These are phyloP conservation scores for Drosophila engyochracea DNA, from an alignment of 2,888 invertebrate genomes.

Conservation along the genomic window DNA sequence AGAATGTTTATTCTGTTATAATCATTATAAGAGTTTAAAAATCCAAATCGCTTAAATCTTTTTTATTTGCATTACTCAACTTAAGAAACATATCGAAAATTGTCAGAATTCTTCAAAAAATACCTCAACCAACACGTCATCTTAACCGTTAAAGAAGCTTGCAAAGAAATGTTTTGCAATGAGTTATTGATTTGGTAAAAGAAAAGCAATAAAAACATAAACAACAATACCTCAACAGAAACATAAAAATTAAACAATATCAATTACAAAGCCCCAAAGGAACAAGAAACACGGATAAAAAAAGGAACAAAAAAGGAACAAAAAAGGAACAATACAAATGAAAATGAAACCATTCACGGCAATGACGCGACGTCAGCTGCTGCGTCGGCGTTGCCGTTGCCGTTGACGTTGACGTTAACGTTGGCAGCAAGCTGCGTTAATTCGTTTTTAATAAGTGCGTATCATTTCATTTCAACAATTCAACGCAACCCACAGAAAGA, in stretches of 20 bases:
- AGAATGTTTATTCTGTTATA: too few species aligned
- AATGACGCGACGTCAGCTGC: constrained; percentile 47
- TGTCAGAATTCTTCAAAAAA: background rate
- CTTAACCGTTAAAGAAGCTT: constrained; percentile 8
- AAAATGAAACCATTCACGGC: constrained; percentile 51
- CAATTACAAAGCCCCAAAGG: constrained; percentile 74
- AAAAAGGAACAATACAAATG: constrained; percentile 54
- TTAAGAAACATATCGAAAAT: background rate
- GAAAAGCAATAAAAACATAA: constrained; percentile 13
- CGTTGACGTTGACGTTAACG: constrained; percentile 7
- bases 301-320: constrained; percentile 42
- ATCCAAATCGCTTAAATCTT: background rate
- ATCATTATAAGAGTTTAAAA: too few species aligned
- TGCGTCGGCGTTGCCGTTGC: constrained; percentile 10
- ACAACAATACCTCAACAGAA: constrained; percentile 32
- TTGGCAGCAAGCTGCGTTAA: constrained; percentile 75
- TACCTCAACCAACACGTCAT: constrained; percentile 22
- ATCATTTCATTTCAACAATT: constrained; percentile 81
- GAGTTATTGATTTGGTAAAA: constrained; percentile 45
- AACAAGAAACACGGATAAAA: constrained; percentile 38
- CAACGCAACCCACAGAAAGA: constrained; percentile 44
- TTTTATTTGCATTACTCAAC: background rate
- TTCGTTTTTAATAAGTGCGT: constrained; percentile 82
- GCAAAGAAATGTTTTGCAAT: constrained; percentile 31
- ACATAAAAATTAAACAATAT: constrained; percentile 62